These are phyloP conservation scores for Phainopepla nitens DNA, from an alignment of 2,113 vertebrate species.

Conservation along the genomic window DNA sequence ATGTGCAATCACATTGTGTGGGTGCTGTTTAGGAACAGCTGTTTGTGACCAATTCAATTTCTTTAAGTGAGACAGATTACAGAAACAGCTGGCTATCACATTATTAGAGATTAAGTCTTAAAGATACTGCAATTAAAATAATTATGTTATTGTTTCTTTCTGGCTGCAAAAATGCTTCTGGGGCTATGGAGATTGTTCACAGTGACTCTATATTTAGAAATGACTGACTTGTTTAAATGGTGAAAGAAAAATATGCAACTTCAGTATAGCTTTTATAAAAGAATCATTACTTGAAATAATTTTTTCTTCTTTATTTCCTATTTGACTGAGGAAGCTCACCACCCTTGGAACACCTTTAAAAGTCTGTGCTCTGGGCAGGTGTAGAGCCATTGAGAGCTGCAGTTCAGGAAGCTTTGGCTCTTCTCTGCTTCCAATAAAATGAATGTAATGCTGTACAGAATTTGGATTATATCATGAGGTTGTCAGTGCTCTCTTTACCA, in stretches of 20 bases:
- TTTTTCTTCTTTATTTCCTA: neutral
- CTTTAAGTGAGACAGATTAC: conserved; percentile 53
- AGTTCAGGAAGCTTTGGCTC: neutral
- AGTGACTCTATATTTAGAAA: neutral
- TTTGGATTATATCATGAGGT: neutral
- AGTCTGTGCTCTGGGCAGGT: neutral
- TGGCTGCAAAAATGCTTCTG: neutral
- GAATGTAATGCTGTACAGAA: neutral
- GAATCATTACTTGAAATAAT: neutral
- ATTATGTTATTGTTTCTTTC: conserved; percentile 11
- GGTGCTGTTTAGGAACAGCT: conserved; percentile 33
- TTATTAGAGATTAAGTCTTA: conserved; percentile 60
- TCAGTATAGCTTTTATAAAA: neutral
- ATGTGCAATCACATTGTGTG: neutral
- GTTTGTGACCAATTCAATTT: conserved; percentile 46
- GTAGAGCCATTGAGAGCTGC: neutral
- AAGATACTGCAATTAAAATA: conserved; percentile 57
- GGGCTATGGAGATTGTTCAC: neutral
- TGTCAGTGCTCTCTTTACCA: neutral
- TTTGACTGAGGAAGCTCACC: neutral
- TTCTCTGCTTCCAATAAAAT: neutral
- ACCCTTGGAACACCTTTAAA: neutral
- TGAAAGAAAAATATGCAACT: neutral
- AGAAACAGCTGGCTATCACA: conserved; percentile 47
- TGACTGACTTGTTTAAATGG: neutral